Percentiles rank a stretch among this genome's conserved stretches.
phyloP scores from a whole-genome alignment of 2,888 invertebrate genomes.

The Sinohyriopsis cumingii region DNA sequence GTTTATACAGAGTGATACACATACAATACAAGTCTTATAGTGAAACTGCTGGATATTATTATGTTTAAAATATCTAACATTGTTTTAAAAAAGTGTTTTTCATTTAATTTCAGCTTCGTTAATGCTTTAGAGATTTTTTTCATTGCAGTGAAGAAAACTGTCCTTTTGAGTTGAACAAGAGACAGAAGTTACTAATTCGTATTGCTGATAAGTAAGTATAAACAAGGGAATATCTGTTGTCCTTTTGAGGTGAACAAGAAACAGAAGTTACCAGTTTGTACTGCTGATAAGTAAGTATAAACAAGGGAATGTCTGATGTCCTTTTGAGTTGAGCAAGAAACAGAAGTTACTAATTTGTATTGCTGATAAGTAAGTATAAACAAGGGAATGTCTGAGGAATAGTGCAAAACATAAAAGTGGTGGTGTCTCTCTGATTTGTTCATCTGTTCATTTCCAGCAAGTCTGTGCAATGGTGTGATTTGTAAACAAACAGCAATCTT shows the following conservation, averaged over 20 bases:
- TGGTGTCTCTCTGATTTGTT: no score
- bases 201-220: slow-evolving; percentile 43
- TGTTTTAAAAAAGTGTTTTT: no score
- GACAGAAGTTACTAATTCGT: slow-evolving; percentile 23
- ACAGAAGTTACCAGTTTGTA: slow-evolving; percentile 21
- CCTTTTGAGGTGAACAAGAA: slow-evolving; percentile 17
- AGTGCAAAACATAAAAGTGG: no score
- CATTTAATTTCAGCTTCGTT: no score
- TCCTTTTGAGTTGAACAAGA: slow-evolving; percentile 16
- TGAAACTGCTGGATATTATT: no score
- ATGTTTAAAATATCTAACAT: no score
- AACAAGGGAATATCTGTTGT: background rate
- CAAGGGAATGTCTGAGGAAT: background rate
- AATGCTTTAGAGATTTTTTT: background rate
- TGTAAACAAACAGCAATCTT: no score
- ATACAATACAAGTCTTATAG: no score
- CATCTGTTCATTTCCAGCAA: no score
- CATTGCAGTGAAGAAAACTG: slow-evolving; percentile 23
- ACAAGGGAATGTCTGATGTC: background rate
- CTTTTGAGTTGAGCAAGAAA: slow-evolving; percentile 16
- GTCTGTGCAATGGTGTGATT: no score
- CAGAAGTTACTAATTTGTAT: slow-evolving; percentile 26
- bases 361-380: slow-evolving; percentile 42
- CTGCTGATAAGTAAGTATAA: slow-evolving; percentile 42
- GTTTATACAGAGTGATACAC: no score